Percentiles rank a stretch among this genome's conserved stretches.
These are phyloP conservation scores for Opisthograptis luteolata DNA, from an alignment of 2,888 invertebrate genomes.

Conservation along the genomic window DNA sequence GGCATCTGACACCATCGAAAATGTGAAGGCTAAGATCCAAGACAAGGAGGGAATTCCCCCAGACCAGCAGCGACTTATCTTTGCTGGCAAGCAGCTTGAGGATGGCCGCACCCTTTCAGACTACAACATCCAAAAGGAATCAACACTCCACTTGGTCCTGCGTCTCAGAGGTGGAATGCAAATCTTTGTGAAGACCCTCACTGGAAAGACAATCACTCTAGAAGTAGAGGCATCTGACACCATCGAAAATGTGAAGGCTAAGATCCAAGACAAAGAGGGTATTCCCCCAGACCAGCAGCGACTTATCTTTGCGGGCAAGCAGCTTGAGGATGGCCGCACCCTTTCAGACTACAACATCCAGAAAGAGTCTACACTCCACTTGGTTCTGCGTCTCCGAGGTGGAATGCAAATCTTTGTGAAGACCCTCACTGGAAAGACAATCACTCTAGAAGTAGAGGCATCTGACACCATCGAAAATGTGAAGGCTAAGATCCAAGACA, in stretches of 20 bases:
- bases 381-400: conserved; percentile 62
- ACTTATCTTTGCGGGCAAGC: conserved; percentile 65
- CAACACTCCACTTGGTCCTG: conserved; percentile 64
- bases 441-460: conserved; percentile 62
- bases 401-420: conserved; percentile 71
- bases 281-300: conserved; percentile 68
- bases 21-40: conserved; percentile 71
- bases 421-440: conserved; percentile 63
- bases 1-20: conserved; percentile 68
- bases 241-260: conserved; percentile 67
- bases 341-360: conserved; percentile 68
- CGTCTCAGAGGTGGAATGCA: conserved; percentile 70
- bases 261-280: conserved; percentile 68
- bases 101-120: conserved; percentile 70
- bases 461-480: conserved; percentile 74
- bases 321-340: conserved; percentile 64
- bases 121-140: conserved; percentile 72
- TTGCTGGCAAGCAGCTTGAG: conserved; percentile 69
- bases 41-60: conserved; percentile 73
- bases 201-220: conserved; percentile 63
- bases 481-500: conserved; percentile 71
- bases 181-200: conserved; percentile 65
- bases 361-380: conserved; percentile 61
- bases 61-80: conserved; percentile 69
- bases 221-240: conserved; percentile 67